Percentiles rank a stretch among this genome's conserved stretches.
These are phyloP conservation scores for Gonioctena quinquepunctata DNA, from an alignment of 1,140 invertebrate species.

Conservation along the genomic window DNA sequence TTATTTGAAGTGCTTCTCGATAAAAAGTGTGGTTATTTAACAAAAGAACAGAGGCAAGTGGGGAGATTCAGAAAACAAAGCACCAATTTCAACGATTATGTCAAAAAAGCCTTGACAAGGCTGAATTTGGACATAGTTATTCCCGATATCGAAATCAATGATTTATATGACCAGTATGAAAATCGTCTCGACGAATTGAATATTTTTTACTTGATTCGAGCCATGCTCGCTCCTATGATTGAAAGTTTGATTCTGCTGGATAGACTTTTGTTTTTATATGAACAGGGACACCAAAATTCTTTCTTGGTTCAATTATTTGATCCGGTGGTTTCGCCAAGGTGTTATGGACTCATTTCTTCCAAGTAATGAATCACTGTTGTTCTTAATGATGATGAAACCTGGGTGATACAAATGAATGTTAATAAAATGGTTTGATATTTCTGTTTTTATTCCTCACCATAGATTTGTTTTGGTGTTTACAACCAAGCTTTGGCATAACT, in stretches of 20 bases:
- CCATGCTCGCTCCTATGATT: slow-evolving; percentile 79
- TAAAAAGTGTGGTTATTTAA: slow-evolving; percentile 50
- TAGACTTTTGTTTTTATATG: slow-evolving; percentile 77
- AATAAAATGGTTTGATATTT: too few relatives aligned
- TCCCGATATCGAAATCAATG: slow-evolving; percentile 57
- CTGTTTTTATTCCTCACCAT: too few relatives aligned
- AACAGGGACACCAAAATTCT: slow-evolving; percentile 66
- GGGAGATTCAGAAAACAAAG: slow-evolving; percentile 62
- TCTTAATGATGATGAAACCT: neutral
- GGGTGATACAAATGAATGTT: neutral
- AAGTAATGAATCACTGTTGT: too few relatives aligned
- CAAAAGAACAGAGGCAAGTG: slow-evolving; percentile 52
- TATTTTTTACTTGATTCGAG: slow-evolving; percentile 79
- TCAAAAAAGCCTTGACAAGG: slow-evolving; percentile 64
- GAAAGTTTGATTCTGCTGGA: slow-evolving; percentile 86
- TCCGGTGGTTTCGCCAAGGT: slow-evolving; percentile 75
- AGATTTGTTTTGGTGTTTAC: too few relatives aligned
- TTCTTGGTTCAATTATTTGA: slow-evolving; percentile 76
- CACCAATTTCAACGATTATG: slow-evolving; percentile 66
- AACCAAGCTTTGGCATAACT: too few relatives aligned
- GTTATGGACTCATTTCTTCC: slow-evolving; percentile 71
- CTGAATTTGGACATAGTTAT: slow-evolving; percentile 54
- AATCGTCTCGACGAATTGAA: slow-evolving; percentile 68
- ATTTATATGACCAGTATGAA: slow-evolving; percentile 53
- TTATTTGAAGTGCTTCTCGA: slow-evolving; percentile 70